These are phyloP conservation scores for Empis livida DNA, from an alignment of 2,888 invertebrate genomes.

Conservation along the genomic window DNA sequence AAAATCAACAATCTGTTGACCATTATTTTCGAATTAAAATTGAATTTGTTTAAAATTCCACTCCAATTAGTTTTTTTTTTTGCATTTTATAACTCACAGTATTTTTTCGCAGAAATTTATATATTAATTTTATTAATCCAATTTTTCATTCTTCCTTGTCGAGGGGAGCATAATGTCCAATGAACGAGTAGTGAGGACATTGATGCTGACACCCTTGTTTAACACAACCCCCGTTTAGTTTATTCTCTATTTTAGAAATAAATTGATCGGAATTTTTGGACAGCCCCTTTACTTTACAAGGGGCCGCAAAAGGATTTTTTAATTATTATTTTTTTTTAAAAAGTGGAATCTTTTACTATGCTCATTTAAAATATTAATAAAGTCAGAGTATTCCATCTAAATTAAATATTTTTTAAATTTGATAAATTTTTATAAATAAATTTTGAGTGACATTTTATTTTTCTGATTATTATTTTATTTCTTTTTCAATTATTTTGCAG, in stretches of 20 bases:
- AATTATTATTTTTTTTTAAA: no score
- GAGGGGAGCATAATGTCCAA: constrained; percentile 77
- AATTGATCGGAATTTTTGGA: constrained; percentile 68
- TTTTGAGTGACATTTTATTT: not conserved
- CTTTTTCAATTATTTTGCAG: not conserved
- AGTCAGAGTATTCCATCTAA: not conserved
- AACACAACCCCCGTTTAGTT: constrained; percentile 21
- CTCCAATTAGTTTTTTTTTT: no score
- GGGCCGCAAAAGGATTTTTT: constrained; percentile 13
- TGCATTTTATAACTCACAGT: no score
- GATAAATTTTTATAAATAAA: not conserved
- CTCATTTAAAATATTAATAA: no score
- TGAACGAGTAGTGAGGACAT: constrained; percentile 77
- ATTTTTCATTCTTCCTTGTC: constrained; percentile 53
- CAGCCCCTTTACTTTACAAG: constrained; percentile 56
- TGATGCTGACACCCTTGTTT: constrained; percentile 60
- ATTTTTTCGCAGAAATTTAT: no score
- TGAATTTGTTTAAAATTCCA: no score
- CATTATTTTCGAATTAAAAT: no score
- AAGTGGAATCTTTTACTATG: no score
- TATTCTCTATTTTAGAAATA: constrained; percentile 25
- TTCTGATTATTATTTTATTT: not conserved
- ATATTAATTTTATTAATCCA: no score
- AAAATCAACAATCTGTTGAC: no score
- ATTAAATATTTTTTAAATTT: not conserved